phyloP scores from a whole-genome alignment of 2,797 vertebrate species.

The Lacerta viridis region DNA sequence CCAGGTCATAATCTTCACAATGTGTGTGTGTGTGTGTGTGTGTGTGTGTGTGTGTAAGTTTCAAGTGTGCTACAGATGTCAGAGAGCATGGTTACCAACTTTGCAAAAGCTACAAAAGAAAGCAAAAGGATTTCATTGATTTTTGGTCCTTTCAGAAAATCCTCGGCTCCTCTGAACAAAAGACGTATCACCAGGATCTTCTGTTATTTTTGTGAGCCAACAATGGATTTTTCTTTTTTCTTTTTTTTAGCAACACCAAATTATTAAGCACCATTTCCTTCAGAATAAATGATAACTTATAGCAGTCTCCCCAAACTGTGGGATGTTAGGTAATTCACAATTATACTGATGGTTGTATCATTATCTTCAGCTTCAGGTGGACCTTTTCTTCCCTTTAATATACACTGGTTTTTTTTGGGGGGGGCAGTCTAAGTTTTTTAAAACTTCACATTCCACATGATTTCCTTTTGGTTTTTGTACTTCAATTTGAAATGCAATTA shows the following conservation, averaged over 20 bases:
- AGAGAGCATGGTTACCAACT: constrained; percentile 45
- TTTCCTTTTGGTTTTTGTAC: not conserved
- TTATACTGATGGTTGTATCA: constrained; percentile 6
- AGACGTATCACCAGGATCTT: constrained; percentile 43
- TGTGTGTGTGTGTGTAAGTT: not conserved
- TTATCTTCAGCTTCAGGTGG: not conserved
- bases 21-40: too few species aligned
- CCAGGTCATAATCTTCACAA: too few species aligned
- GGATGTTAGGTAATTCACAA: not conserved
- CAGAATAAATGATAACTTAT: constrained; percentile 26
- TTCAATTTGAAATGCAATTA: constrained; percentile 20
- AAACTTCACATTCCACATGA: not conserved
- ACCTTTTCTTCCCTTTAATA: not conserved
- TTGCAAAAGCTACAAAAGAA: constrained; percentile 54
- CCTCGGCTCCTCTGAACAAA: constrained; percentile 47
- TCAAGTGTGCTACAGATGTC: constrained; percentile 42
- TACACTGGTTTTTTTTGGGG: not conserved
- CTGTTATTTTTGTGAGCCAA: constrained; percentile 48
- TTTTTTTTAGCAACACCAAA: constrained; percentile 20
- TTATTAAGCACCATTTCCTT: not conserved
- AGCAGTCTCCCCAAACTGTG: constrained; percentile 2
- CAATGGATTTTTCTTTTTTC: constrained; percentile 6
- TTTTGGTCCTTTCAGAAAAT: constrained; percentile 58
- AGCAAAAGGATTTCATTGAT: constrained; percentile 56
- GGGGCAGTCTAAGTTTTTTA: not conserved